phyloP scores from a whole-genome alignment of 2,888 invertebrate species.

The Mantis religiosa region DNA sequence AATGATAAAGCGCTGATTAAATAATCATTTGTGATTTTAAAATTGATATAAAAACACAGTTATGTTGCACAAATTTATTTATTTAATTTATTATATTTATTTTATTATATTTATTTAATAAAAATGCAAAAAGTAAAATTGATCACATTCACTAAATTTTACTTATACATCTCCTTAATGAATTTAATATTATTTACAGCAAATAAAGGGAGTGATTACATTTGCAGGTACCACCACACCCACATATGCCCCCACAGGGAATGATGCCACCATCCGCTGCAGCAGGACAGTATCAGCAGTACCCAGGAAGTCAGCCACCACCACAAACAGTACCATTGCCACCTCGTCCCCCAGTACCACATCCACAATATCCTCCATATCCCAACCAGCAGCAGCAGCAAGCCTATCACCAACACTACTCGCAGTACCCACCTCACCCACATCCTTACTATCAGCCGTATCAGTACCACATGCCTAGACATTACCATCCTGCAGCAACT shows the following conservation, averaged over 20 bases:
- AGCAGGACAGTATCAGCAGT: slow-evolving; percentile 36
- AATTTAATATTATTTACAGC: background rate
- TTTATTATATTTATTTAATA: no score
- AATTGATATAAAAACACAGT: no score
- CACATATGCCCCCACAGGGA: slow-evolving; percentile 35
- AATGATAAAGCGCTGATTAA: no score
- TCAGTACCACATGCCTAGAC: slow-evolving; percentile 28
- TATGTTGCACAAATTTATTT: no score
- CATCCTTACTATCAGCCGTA: slow-evolving; percentile 31
- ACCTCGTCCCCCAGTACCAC: slow-evolving; percentile 46
- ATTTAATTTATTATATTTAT: no score
- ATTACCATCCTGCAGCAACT: slow-evolving; percentile 27
- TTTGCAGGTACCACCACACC: slow-evolving; percentile 33
- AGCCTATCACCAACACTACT: slow-evolving; percentile 27
- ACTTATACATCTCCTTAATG: no score
- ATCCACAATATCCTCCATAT: slow-evolving; percentile 49
- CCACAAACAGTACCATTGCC: slow-evolving; percentile 29
- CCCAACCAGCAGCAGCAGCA: slow-evolving; percentile 38
- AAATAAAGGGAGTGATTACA: background rate
- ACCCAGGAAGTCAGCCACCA: slow-evolving; percentile 21
- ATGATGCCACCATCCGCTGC: slow-evolving; percentile 34
- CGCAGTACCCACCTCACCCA: slow-evolving; percentile 27
- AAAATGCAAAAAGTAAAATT: no score
- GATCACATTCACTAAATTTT: no score
- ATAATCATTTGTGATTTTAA: no score